Evolutionary conservation across 2,797 vertebrate genomes (phyloP).

Genomic region (Enteromius thamalakanensis): DNA sequence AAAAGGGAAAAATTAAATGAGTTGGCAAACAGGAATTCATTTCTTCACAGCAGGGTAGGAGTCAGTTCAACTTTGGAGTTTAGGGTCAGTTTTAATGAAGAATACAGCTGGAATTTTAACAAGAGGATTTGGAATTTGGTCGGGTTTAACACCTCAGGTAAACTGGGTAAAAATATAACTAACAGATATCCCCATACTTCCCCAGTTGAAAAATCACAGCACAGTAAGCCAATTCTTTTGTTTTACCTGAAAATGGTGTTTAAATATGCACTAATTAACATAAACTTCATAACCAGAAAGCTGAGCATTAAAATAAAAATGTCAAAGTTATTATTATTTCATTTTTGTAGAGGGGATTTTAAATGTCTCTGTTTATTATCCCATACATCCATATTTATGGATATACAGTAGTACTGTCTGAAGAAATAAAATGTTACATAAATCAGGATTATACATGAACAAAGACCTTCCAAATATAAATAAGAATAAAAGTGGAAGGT

Average conservation of each 20-base stretch:
- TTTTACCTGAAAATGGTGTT: background rate
- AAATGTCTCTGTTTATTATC: background rate
- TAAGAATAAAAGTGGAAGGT: background rate
- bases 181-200: background rate
- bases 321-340: too few species aligned
- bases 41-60: conserved; percentile 11
- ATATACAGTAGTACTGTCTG: background rate
- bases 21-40: background rate
- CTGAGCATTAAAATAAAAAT: background rate
- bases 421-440: background rate
- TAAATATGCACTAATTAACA: background rate
- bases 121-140: background rate
- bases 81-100: conserved; percentile 14
- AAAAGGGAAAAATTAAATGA: conserved; percentile 40
- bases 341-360: background rate
- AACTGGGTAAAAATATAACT: background rate
- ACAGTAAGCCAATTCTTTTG: background rate
- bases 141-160: background rate
- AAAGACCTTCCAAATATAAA: background rate
- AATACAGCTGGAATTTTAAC: background rate
- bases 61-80: conserved; percentile 6
- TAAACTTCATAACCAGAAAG: background rate
- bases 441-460: background rate
- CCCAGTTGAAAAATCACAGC: background rate
- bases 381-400: background rate